Conservation (phyloP, 2,113 vertebrate species). For the Caloenas nicobarica region DNA sequence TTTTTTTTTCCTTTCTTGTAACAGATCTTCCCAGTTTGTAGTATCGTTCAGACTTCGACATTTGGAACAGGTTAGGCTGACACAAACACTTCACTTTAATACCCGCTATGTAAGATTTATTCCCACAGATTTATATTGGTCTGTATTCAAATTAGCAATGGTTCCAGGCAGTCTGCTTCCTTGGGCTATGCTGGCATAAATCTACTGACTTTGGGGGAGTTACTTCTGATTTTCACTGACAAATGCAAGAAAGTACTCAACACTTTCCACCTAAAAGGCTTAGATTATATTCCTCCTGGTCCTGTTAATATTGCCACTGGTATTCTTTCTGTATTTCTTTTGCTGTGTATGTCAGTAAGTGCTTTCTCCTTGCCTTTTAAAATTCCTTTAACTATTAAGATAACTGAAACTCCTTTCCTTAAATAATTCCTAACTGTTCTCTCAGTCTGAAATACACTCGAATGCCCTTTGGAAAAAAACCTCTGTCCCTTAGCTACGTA, state of each 20-base stretch:
- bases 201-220: conserved; percentile 43
- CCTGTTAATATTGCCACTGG: neutral
- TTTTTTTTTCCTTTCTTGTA: neutral
- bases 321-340: conserved; percentile 10
- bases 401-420: conserved; percentile 1
- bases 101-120: conserved; percentile 52
- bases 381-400: conserved; percentile 1
- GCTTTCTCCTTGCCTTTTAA: neutral
- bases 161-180: conserved; percentile 71
- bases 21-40: neutral
- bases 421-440: neutral
- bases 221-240: conserved; percentile 53
- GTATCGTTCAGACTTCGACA: neutral
- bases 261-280: conserved; percentile 12
- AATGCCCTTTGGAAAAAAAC: neutral
- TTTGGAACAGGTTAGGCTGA: conserved; percentile 57
- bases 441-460: neutral
- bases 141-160: conserved; percentile 57
- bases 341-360: neutral
- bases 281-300: conserved; percentile 31
- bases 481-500: neutral
- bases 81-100: conserved; percentile 43
- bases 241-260: conserved; percentile 32
- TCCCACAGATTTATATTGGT: conserved; percentile 37
- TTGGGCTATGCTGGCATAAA: conserved; percentile 50